Conservation (phyloP, 2,888 invertebrate species). For the Girardia tigrina region DNA sequence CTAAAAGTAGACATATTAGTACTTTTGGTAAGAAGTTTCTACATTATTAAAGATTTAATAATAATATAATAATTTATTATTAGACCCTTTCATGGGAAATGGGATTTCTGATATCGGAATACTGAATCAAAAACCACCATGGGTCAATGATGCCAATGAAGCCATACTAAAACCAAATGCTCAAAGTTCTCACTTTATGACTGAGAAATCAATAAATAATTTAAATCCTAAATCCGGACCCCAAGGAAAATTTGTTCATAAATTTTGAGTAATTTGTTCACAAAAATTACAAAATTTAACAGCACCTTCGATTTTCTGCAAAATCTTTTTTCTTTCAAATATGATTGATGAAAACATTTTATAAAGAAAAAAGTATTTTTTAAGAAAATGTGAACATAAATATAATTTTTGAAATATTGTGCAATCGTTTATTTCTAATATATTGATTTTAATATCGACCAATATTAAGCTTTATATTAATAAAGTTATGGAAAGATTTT, state of each 20-base stretch:
- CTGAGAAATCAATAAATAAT: too few species aligned
- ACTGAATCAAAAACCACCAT: background rate
- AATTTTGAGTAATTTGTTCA: background rate
- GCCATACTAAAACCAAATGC: background rate
- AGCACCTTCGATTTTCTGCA: too few species aligned
- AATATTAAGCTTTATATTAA: too few species aligned
- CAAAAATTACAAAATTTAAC: background rate
- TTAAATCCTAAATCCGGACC: background rate
- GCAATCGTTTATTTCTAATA: too few species aligned
- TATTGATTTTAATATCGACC: too few species aligned
- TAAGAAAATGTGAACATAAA: too few species aligned
- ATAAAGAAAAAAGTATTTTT: too few species aligned
- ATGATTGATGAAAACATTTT: too few species aligned
- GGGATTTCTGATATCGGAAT: background rate
- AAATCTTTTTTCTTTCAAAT: too few species aligned
- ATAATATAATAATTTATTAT: background rate
- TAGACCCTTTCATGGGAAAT: conserved; percentile 8
- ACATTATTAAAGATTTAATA: background rate
- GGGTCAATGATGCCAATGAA: background rate
- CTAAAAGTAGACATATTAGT: background rate
- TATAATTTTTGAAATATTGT: too few species aligned
- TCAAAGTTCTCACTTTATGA: too few species aligned
- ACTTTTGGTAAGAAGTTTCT: conserved; percentile 16
- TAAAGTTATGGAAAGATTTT: too few species aligned
- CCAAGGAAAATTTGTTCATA: background rate